A percentile compares a stretch with the other conserved stretches of the same genome.
These are phyloP conservation scores for Strigamia crassipes DNA, from an alignment of 2,888 invertebrate genomes.

Conservation along the genomic window DNA sequence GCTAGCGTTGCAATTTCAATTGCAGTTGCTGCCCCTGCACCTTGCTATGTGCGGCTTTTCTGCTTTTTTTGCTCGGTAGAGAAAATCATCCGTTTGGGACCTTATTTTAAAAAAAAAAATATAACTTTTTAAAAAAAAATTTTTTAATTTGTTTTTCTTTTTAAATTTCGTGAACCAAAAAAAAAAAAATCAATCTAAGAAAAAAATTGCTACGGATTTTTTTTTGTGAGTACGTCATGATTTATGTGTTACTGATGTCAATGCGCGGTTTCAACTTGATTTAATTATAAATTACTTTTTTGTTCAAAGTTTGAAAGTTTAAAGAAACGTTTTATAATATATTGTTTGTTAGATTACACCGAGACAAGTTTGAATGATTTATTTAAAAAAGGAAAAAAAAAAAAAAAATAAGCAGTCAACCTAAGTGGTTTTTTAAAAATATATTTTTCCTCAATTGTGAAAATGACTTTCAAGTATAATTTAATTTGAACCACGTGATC, in stretches of 20 bases:
- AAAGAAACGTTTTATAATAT: too few species aligned
- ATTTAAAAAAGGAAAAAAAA: not conserved
- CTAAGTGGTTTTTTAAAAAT: not conserved
- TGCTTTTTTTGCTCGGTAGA: not conserved
- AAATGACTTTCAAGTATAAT: constrained; percentile 35
- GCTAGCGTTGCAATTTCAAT: not conserved
- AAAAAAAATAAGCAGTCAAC: not conserved
- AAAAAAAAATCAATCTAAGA: too few species aligned
- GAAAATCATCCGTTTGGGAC: not conserved
- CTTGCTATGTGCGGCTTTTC: constrained; percentile 18
- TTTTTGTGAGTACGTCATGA: too few species aligned
- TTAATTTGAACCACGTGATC: constrained; percentile 40
- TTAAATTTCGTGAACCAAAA: not conserved
- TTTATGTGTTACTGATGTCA: too few species aligned
- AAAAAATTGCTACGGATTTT: too few species aligned
- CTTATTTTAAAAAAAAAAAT: too few species aligned
- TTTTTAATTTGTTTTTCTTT: not conserved
- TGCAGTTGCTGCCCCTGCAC: not conserved
- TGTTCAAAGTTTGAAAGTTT: too few species aligned
- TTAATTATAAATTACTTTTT: too few species aligned
- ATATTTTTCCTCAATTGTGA: constrained; percentile 27
- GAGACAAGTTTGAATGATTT: not conserved
- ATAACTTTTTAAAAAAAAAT: too few species aligned
- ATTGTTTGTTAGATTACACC: too few species aligned
- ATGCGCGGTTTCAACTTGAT: too few species aligned